Base-by-base conservation (phyloP, 1,140 invertebrate genomes). In the Drosophila ironensis region DNA sequence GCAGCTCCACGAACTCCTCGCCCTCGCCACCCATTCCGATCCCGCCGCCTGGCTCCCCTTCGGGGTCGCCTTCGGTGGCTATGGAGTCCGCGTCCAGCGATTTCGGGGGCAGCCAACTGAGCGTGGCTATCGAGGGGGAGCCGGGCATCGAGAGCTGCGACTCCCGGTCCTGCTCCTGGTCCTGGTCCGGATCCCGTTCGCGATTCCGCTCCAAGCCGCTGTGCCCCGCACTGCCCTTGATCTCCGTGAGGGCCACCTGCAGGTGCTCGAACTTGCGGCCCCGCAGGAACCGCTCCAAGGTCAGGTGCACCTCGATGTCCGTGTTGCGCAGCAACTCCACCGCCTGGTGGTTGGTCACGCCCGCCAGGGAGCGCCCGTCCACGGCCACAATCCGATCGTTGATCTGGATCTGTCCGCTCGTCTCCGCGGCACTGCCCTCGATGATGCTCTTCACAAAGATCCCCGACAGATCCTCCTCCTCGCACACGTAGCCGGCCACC, bases 371-470 rank as follows among this genome's bases (percentile, higher is more conserved):
- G 64, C 93, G 92, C 11, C 95, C 96, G 91, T 98, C 96, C 28
- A 98, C 94, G 90, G 95, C 94, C 50, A 96, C 93, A 61, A 98
- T 98, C 81, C 98, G 94, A 91, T 99, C 98, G 89, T 98, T 98
- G 25, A 98, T 93, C 88, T 94, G 93, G 72, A 98, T 97, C 89
- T 94, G 93, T n/a, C 94, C 94, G 90, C 96, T 96, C 59, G 95
- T 91, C 87, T 96, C 95, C 14, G 97, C 98, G 72, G 96, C 96
- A 91, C 97, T 98, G 6, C 96, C 96, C 89, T 96, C 94, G 69
- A 96, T 96, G 47, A 99, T 95, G 90, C 96, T 97, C 91, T 98
- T 98, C 1, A 99, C 96, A 92, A 98, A 99, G 77, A 99, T 98
- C 2, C 89, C 89, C 44, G 96, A 97, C 2, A 98, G 91, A 90